Conservation (phyloP, 1,140 invertebrate genomes). For the Euura lappo region DNA sequence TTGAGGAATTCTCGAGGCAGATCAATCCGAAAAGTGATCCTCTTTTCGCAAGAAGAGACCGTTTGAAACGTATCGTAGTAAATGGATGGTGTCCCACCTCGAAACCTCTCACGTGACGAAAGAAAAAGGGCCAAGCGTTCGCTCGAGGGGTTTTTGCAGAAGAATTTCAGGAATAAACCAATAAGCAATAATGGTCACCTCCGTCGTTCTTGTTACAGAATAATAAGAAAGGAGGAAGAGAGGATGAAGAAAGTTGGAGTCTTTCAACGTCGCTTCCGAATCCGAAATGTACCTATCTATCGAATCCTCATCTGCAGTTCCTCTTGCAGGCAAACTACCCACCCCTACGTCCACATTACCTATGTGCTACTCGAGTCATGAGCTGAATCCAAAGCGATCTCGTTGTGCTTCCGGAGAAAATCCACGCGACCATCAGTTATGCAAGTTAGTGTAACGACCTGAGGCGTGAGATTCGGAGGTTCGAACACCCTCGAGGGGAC, state of each 20-base stretch:
- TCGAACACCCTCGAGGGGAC: too few species aligned
- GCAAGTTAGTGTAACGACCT: too few species aligned
- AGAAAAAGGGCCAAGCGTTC: background rate
- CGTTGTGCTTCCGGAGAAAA: too few species aligned
- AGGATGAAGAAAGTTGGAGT: background rate
- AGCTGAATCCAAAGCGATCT: background rate
- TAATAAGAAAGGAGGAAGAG: background rate
- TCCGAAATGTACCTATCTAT: background rate
- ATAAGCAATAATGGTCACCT: background rate
- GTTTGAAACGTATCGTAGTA: background rate
- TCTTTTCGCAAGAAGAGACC: background rate
- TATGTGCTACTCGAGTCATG: background rate
- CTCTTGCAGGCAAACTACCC: too few species aligned
- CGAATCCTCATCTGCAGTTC: background rate
- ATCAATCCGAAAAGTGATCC: too few species aligned
- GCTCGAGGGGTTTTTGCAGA: background rate
- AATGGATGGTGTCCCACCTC: background rate
- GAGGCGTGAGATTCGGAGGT: too few species aligned
- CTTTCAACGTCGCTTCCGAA: background rate
- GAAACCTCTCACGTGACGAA: background rate
- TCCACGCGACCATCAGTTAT: too few species aligned
- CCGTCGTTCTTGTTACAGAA: background rate
- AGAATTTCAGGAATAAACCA: constrained; percentile 5
- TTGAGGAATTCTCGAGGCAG: too few species aligned
- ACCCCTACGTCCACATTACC: background rate